Evolutionary conservation across 2,888 invertebrate species (phyloP), one percentile per base, ranked within the genome.

Genomic region (Odontocerum albicorne): DNA sequence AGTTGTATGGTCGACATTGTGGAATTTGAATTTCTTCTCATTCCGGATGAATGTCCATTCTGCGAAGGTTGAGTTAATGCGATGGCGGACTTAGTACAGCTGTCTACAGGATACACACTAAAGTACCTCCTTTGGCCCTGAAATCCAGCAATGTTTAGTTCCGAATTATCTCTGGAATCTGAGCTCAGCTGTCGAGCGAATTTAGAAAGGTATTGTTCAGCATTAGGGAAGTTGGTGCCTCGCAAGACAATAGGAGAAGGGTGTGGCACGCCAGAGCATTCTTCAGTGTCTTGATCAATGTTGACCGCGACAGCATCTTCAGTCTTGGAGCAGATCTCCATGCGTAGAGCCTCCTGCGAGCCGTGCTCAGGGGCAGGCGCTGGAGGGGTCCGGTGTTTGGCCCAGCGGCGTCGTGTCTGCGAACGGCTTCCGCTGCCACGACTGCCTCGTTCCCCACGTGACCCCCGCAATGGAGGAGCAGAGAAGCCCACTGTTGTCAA

Each of bases 1-100:
- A 83, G 66, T 63, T 83, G 83, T 57, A 83, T 74, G 0, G 82
- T 82, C 0, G 83, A 83, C 82, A 81, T 83, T 21, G 82, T 83
- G 27, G 82, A 83, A 62, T 77, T 82, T 1, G 79, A 81, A 67
- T 83, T 82, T 57, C 83, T 74, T 55, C 83, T 72, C 73, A 81
- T 82, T 19, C 75, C 78, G 3, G 77, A 75, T 0, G 73, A 70
- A 49, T 76, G 77, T 1, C 73, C 71, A 1, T 73, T 73, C 12
- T 51, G 55, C 2, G 59, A 57, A 2, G 59, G 53, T 36, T 57
- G 59, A 1, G 77, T 74, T 16, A 78, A 64, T 1, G 78, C 77
- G 65, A 75, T 76, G 0, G 77, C 74, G 0, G 78, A 78, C 57
- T 77, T 77, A 0, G 75, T 75, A 55, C 77, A 77, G 55, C 74